Evolutionary conservation across 2,888 invertebrate genomes (phyloP), one percentile per base, ranked within the genome.

Genomic region (Thecophora atra): DNA sequence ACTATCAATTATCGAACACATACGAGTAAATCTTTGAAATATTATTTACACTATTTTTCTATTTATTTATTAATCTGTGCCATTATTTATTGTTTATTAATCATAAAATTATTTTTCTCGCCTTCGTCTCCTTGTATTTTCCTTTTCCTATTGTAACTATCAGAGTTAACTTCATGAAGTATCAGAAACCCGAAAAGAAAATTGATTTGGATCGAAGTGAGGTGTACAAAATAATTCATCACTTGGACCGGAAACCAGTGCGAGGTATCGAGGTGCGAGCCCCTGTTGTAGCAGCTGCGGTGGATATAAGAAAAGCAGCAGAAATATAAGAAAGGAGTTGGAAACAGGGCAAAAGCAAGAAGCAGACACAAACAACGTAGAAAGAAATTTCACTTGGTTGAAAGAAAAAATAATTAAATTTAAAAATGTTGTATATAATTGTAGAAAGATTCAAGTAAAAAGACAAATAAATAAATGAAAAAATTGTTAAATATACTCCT

Each of bases 121-220:
- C 68, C 63, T 51, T 68, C 26, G 28, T 17, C 24, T 42, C 24
- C 30, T 52, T n/a, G n/a, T n/a, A n/a, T n/a, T 54, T 54, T n/a
- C 54, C 8, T 54, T 1, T 54, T 1, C 3, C 26, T 58, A 0
- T 24, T 24, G 26, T 17, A 4, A 15, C 28, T 8, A 26, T n/a
- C 87, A 96, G 96, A 84, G 94, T 96, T 72, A 96, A 96, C 89
- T 96, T 96, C 86, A 91, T 94, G 89, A 96, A 96, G 86, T 95
- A 93, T 87, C 93, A 94, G 83, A 94, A 94, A 81, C 92, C 92
- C 37, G 91, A 93, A 74, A 91, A 91, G 66, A 91, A 90, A 74
- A 88, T 93, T 81, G 92, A 93, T 84, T 89, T 94, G 77, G 91
- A 93, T 86, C 89, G 91, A 80, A 94, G 94, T 72, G 94, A 93